A percentile compares a stretch with the other conserved stretches of the same genome.
Evolutionary conservation across 2,113 vertebrate genomes (phyloP).

Genomic region (Zosterops hypoxanthus): DNA sequence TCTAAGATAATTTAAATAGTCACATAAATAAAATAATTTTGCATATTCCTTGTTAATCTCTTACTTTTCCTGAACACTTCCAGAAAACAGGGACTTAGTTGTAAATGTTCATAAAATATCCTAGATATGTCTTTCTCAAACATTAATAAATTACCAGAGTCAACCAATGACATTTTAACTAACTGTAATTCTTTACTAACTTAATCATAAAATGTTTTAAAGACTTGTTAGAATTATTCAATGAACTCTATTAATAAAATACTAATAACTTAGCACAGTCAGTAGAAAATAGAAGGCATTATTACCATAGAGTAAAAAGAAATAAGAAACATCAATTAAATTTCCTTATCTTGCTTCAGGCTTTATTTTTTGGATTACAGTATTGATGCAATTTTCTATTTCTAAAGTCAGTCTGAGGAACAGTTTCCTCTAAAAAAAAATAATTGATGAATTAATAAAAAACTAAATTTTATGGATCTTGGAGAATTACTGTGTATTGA

Average conservation of each 20-base stretch:
- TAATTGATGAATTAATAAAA: background rate
- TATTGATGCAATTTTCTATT: background rate
- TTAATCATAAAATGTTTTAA: background rate
- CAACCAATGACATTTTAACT: background rate
- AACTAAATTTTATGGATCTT: background rate
- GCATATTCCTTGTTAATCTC: background rate
- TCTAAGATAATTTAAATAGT: background rate
- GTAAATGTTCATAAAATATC: background rate
- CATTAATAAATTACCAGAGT: background rate
- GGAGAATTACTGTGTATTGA: background rate
- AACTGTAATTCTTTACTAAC: background rate
- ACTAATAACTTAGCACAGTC: background rate
- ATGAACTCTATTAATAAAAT: background rate
- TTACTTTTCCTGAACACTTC: background rate
- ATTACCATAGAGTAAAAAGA: background rate
- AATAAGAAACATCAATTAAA: background rate
- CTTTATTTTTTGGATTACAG: constrained; percentile 11
- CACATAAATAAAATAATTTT: background rate
- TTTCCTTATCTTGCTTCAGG: background rate
- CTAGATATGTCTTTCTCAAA: background rate
- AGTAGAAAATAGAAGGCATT: background rate
- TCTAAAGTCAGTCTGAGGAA: background rate
- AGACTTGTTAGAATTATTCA: background rate
- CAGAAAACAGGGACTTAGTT: background rate
- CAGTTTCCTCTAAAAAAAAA: background rate